Evolutionary conservation across 2,113 vertebrate genomes (phyloP).

Genomic region (Rhabdomys dilectus): DNA sequence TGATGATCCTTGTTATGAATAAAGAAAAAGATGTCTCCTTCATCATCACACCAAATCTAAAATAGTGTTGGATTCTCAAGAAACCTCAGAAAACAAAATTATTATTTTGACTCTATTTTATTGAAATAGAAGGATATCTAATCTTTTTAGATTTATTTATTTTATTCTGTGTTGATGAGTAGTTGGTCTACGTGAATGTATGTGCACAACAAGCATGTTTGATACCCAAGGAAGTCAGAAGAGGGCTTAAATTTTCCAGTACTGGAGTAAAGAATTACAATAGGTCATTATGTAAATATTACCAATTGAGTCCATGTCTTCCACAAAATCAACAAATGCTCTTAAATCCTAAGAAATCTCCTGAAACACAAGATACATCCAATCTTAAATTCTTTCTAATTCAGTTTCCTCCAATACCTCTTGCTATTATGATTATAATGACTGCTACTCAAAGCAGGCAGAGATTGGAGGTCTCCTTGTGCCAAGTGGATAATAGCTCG

Average conservation of each 20-base stretch:
- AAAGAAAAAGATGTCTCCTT: neutral
- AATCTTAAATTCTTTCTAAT: neutral
- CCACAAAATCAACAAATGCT: neutral
- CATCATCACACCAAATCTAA: neutral
- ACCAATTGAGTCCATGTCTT: neutral
- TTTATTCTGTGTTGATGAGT: neutral
- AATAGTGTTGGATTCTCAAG: neutral
- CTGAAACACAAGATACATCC: neutral
- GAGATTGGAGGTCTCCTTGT: accelerated
- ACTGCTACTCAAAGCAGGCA: neutral
- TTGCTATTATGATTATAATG: neutral
- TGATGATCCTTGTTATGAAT: neutral
- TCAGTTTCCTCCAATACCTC: neutral
- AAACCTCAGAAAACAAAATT: neutral
- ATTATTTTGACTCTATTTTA: neutral
- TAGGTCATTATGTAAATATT: neutral
- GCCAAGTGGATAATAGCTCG: no score
- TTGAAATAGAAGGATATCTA: neutral
- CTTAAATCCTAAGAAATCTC: neutral
- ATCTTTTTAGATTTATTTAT: neutral
- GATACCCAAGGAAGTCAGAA: neutral
- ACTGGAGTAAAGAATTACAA: neutral
- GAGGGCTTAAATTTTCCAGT: neutral
- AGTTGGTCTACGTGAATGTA: neutral
- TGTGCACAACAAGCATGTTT: neutral